Evolutionary conservation across 2,888 invertebrate species (phyloP).

Genomic region (Plemyria rubiginata): DNA sequence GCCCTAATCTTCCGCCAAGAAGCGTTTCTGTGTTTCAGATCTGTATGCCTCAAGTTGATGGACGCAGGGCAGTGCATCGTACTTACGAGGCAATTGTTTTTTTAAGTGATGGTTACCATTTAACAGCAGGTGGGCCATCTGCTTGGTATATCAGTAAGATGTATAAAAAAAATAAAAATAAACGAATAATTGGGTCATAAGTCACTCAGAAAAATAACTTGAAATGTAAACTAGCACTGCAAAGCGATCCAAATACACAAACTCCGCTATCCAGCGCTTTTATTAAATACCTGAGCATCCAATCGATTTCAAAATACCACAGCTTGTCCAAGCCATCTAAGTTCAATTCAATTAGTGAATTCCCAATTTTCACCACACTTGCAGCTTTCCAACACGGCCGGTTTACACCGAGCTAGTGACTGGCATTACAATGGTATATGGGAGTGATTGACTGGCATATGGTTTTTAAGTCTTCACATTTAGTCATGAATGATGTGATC

Average conservation of each 20-base stretch:
- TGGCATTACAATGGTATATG: not conserved
- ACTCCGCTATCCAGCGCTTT: not conserved
- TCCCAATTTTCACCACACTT: conserved; percentile 30
- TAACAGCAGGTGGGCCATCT: too few species aligned
- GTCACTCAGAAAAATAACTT: not conserved
- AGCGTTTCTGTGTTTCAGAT: too few species aligned
- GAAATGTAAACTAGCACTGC: not conserved
- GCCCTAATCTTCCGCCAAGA: too few species aligned
- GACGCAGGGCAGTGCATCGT: too few species aligned
- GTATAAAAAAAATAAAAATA: too few species aligned
- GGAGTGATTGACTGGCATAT: not conserved
- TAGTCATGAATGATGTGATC: too few species aligned
- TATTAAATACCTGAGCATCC: conserved; percentile 18
- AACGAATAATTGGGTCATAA: too few species aligned
- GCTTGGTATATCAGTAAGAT: too few species aligned
- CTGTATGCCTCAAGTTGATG: too few species aligned
- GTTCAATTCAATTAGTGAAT: conserved; percentile 40
- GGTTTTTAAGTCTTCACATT: too few species aligned
- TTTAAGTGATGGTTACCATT: too few species aligned
- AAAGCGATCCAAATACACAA: not conserved
- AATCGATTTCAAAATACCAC: conserved; percentile 23
- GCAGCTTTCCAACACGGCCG: conserved; percentile 15
- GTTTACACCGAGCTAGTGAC: conserved; percentile 8
- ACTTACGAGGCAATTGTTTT: too few species aligned
- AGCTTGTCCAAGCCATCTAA: conserved; percentile 31